Base-by-base conservation (phyloP, 2,113 vertebrate species). In the Dryoscopus gambensis region DNA sequence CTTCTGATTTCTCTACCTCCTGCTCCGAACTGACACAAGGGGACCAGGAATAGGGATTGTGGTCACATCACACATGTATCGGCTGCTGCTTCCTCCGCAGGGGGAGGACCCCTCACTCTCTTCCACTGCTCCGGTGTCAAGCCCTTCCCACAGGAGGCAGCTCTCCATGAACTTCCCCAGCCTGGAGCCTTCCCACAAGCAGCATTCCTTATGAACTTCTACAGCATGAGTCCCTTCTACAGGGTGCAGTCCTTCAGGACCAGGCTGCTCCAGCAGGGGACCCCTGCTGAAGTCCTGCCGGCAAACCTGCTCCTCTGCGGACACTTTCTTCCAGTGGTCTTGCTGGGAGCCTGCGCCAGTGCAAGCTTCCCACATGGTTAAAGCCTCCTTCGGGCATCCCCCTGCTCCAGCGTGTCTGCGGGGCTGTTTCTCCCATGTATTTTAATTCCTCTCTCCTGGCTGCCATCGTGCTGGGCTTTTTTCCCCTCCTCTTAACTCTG, bases 401-500 rank as follows among this genome's bases (percentile, higher is more conserved):
- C 11, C 30, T 31, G 67, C 35, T 80, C n/a, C 65, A 53, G 25
- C 4, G 6, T 10, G 22, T 31, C 55, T 42, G 11, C 35, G 11
- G 31, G 18, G 49, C 35, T 28, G 18, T 63, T 56, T 28, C 35
- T 42, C 12, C 37, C 27, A 4, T 2, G 3, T 24, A 2, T 37
- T 42, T 60, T 22, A 35, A 33, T 25, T 56, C 25, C 27, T 50
- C 6, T 63, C 49, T 77, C 25, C 24, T 12, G 31, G 11, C 47
- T 69, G 5, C 21, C 23, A 9, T 35, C 4, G 5, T 68, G 40
- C 40, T 55, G 55, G 30, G 10, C 3, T 31, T 56, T 50, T 22
- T 4, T 2, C 0, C 24, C 7, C 10, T 3, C 1, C 33, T 28
- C 52, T 15, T 57, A 25, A 15, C 33, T 44, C 14, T 57, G 11